Percentiles rank a stretch among this genome's conserved stretches.
phyloP scores from a whole-genome alignment of 2,113 vertebrate genomes.

The Limanda limanda region DNA sequence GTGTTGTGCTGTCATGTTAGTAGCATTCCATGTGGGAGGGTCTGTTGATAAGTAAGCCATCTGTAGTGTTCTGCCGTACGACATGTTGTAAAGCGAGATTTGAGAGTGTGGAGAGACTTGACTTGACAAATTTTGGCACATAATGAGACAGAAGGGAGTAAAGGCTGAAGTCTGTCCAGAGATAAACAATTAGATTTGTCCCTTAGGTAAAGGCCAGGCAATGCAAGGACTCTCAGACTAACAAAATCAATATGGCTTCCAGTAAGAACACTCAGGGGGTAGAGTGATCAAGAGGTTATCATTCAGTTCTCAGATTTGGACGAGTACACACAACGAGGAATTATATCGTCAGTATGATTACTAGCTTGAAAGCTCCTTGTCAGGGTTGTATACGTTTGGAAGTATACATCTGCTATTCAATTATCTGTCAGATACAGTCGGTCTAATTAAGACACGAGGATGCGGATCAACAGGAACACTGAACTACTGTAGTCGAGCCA shows the following conservation, averaged over 20 bases:
- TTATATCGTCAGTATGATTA: conserved; percentile 68
- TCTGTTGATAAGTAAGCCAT: conserved; percentile 88
- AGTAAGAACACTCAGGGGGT: conserved; percentile 80
- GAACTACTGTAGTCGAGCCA: conserved; percentile 58
- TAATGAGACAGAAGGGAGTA: conserved; percentile 87
- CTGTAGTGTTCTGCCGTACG: conserved; percentile 85
- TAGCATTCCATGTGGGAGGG: conserved; percentile 86
- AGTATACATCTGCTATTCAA: conserved; percentile 50
- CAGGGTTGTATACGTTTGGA: conserved; percentile 52
- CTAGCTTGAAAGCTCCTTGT: conserved; percentile 55
- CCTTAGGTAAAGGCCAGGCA: conserved; percentile 85
- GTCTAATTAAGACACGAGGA: conserved; percentile 58
- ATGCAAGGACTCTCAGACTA: conserved; percentile 82
- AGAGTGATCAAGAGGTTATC: conserved; percentile 83
- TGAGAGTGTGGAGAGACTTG: conserved; percentile 85
- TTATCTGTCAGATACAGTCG: conserved; percentile 44
- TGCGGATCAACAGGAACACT: conserved; percentile 64
- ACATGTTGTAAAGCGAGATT: conserved; percentile 86
- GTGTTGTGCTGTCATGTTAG: conserved; percentile 84
- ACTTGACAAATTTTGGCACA: conserved; percentile 89
- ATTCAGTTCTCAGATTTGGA: conserved; percentile 81
- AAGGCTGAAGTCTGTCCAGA: conserved; percentile 86
- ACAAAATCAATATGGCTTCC: conserved; percentile 86
- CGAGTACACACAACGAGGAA: conserved; percentile 62
- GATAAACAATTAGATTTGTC: conserved; percentile 89